Evolutionary conservation across 1,140 invertebrate genomes (phyloP), one percentile per base, ranked within the genome.

Genomic region (Drosophila tani): DNA sequence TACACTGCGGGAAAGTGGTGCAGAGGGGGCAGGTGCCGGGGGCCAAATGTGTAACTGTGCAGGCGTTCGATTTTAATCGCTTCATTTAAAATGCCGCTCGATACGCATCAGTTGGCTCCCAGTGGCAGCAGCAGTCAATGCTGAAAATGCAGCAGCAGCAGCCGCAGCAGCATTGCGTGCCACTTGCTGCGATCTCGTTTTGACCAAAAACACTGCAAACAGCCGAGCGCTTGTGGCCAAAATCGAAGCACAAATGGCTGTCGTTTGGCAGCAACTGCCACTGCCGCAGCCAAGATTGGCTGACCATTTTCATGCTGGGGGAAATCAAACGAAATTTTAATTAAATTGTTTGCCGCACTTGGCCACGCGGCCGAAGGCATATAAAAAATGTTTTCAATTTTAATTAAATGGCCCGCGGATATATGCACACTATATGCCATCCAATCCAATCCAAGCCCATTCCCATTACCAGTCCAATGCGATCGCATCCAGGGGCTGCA

Each of bases 1-100:
- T 84, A 87, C 62, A 64, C 24, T n/a, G 19, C 6, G 58, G 58
- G 58, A 38, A 66, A 45, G 43, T 64, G 63, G 57, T 45, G 38
- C 38, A 65, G 40, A 29, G 57, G n/a, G 21, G 59, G 69, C 69
- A 49, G 78, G 49, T 78, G 58, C 45, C 45, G 55, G 59, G 50
- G 81, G 70, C 62, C 51, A 70, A 84, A 85, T 85, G 77, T 88
- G 77, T 83, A 76, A 81, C 84, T 84, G 85, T 84, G 85, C 84
- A 90, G 81, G 81, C 85, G 84, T 84, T 81, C 74, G 81, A 87
- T 90, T 90, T 87, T 87, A 87, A 87, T 87, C 84, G 73, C 84
- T 87, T 87, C 84, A 87, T 90, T 90, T 87, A 87, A 87, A 87
- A 87, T 90, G 84, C 85, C 81, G 78, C 84, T 83, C 77, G 85